phyloP scores from a whole-genome alignment of 1,140 invertebrate genomes.

The Ceratina calcarata region DNA sequence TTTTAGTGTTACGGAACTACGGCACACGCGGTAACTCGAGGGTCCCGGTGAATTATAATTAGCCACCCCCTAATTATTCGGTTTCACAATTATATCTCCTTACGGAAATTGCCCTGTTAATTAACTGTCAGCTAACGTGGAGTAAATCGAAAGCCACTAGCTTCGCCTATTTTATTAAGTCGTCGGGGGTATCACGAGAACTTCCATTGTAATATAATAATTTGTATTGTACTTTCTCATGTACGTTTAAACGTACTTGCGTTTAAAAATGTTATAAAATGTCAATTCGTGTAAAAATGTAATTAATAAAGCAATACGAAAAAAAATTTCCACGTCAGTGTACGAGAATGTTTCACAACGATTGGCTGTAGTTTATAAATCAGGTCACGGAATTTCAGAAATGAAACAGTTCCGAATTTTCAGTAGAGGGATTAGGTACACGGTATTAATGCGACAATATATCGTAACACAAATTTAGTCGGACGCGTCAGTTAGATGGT shows the following conservation, averaged over 20 bases:
- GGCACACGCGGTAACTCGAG: not conserved
- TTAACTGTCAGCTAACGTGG: not conserved
- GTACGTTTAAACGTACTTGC: no score
- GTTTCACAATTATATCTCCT: constrained; percentile 17
- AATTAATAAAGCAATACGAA: no score
- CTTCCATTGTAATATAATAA: not conserved
- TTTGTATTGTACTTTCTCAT: no score
- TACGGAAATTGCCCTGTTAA: not conserved
- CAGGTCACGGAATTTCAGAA: not conserved
- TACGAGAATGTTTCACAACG: not conserved
- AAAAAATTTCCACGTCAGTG: no score
- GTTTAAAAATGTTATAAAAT: no score
- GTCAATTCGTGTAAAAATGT: no score
- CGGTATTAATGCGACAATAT: constrained; percentile 37
- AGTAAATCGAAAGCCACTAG: not conserved
- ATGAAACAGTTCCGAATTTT: not conserved
- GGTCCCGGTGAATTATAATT: constrained; percentile 23
- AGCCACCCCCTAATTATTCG: constrained; percentile 27
- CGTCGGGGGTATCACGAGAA: not conserved
- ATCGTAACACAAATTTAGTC: constrained; percentile 18
- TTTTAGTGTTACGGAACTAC: constrained; percentile 1
- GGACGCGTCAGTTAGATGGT: constrained; percentile 17
- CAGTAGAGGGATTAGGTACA: not conserved
- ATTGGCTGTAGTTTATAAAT: no score
- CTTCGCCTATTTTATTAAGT: not conserved